These are phyloP conservation scores for Platerodrilus igneus DNA, from an alignment of 2,888 invertebrate species.

Conservation along the genomic window DNA sequence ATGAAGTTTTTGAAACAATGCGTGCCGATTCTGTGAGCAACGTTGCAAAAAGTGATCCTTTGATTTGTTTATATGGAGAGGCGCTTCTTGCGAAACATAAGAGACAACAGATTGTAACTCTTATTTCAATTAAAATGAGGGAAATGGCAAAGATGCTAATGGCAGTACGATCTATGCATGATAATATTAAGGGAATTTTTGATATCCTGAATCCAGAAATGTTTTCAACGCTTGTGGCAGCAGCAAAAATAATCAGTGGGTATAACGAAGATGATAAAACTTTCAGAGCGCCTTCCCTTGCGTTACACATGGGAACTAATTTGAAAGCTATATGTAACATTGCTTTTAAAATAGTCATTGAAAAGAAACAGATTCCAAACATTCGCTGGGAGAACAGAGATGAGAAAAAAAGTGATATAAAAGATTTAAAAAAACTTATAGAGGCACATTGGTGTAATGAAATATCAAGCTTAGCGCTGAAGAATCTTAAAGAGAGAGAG, in stretches of 20 bases:
- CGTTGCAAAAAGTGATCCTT: slow-evolving; percentile 17
- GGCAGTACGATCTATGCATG: slow-evolving; percentile 8
- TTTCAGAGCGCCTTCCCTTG: slow-evolving; percentile 21
- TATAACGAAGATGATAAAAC: slow-evolving; percentile 14
- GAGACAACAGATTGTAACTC: slow-evolving; percentile 20
- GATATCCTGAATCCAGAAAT: slow-evolving; percentile 19
- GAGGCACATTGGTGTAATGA: slow-evolving; percentile 24
- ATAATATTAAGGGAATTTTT: slow-evolving; percentile 11
- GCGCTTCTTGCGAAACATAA: slow-evolving; percentile 20
- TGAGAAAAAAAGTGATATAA: slow-evolving; percentile 16
- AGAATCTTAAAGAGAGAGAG: slow-evolving; percentile 18
- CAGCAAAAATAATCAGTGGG: slow-evolving; percentile 22
- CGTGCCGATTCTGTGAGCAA: slow-evolving; percentile 17
- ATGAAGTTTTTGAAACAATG: slow-evolving; percentile 21
- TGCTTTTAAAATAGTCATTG: slow-evolving; percentile 17
- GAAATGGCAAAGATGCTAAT: slow-evolving; percentile 21
- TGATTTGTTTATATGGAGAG: slow-evolving; percentile 24
- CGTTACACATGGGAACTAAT: slow-evolving; percentile 19
- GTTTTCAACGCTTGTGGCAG: slow-evolving; percentile 14
- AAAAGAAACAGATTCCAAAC: slow-evolving; percentile 18
- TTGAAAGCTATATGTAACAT: slow-evolving; percentile 18
- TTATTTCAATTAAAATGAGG: slow-evolving; percentile 21
- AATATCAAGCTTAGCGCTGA: slow-evolving; percentile 21
- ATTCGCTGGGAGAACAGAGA: slow-evolving; percentile 14
- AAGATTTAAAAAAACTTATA: slow-evolving; percentile 19